These are phyloP conservation scores for Ascaphus truei DNA, from an alignment of 2,113 vertebrate genomes.

Conservation along the genomic window DNA sequence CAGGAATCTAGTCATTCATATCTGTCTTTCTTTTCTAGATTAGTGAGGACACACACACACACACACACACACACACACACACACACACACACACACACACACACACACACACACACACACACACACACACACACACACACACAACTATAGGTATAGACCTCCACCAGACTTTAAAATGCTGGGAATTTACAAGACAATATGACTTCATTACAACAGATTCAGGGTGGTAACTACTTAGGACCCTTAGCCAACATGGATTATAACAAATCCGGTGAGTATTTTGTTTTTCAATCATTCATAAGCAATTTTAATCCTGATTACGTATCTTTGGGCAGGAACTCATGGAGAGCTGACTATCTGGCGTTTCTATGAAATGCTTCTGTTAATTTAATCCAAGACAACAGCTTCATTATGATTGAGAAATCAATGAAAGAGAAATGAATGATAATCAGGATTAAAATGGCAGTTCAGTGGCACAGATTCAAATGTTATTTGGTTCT, in stretches of 20 bases:
- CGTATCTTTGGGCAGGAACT: constrained; percentile 77
- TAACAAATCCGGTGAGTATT: constrained; percentile 75
- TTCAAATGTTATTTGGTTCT: constrained; percentile 27
- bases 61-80: background rate
- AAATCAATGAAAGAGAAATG: constrained; percentile 68
- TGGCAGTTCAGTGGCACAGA: constrained; percentile 57
- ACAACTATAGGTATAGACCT: too few species aligned
- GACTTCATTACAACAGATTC: constrained; percentile 68
- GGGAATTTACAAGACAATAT: too few species aligned
- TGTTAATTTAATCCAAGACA: constrained; percentile 78
- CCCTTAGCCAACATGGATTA: constrained; percentile 72
- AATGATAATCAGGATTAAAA: constrained; percentile 75
- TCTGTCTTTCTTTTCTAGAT: too few species aligned
- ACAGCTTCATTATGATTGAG: constrained; percentile 73
- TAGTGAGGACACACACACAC: too few species aligned
- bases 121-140: too few species aligned
- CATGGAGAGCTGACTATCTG: constrained; percentile 71
- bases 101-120: too few species aligned
- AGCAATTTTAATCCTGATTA: constrained; percentile 83
- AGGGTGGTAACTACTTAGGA: constrained; percentile 70
- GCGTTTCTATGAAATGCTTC: constrained; percentile 75
- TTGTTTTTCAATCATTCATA: constrained; percentile 83
- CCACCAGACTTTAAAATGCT: too few species aligned
- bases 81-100: too few species aligned
- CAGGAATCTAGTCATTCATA: too few species aligned